A percentile compares a stretch with the other conserved stretches of the same genome.
These are phyloP conservation scores for Apostichopus japonicus DNA, from an alignment of 35 echinoderm and acorn worm genomes.

Conservation along the genomic window DNA sequence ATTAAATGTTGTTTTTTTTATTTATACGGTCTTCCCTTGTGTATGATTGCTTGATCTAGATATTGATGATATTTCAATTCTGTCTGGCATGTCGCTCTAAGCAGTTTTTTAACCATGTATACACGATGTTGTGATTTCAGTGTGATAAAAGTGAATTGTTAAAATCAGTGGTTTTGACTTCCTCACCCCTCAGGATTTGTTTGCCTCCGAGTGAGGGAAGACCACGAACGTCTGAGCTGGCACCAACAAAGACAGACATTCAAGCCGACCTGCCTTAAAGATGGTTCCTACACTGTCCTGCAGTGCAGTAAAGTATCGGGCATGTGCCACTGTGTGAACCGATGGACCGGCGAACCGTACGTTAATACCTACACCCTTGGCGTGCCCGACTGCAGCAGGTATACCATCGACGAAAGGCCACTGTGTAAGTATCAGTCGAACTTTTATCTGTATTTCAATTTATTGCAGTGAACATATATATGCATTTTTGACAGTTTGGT, in stretches of 20 bases:
- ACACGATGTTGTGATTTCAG: too few species aligned
- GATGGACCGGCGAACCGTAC: conserved; percentile 6
- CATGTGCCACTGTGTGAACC: conserved; percentile 19
- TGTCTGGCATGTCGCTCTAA: background rate
- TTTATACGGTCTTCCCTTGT: background rate
- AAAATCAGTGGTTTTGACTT: too few species aligned
- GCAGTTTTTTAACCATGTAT: too few species aligned
- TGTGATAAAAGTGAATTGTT: too few species aligned
- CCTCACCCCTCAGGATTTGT: background rate
- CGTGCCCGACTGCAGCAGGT: conserved; percentile 40
- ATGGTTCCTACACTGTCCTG: conserved; percentile 42
- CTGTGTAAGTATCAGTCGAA: background rate
- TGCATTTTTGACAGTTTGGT: too few species aligned
- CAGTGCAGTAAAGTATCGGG: background rate
- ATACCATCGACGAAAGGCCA: background rate
- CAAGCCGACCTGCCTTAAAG: conserved; percentile 34
- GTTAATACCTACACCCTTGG: conserved; percentile 10
- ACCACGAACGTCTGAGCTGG: background rate
- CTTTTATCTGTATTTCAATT: background rate
- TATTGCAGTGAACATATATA: background rate
- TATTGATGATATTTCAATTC: background rate
- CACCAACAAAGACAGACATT: background rate
- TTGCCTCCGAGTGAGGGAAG: background rate
- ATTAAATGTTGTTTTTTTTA: background rate
- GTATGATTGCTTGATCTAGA: background rate